phyloP scores from a whole-genome alignment of 2,888 invertebrate genomes.

The Palloptera scutellata region DNA sequence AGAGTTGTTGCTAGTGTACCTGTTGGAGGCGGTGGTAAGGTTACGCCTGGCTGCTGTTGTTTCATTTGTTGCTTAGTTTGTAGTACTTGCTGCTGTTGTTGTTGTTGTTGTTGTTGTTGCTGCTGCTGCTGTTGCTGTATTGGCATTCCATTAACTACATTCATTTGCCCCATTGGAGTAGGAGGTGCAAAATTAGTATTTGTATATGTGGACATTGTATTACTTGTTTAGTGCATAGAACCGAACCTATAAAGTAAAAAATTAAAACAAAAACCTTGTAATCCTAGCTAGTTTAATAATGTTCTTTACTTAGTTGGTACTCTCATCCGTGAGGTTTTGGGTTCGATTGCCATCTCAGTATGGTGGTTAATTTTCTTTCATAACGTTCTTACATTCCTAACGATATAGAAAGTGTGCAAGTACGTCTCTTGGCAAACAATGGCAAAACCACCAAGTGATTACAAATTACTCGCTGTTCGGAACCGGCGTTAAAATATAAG shows the following conservation, averaged over 20 bases:
- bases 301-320: no score
- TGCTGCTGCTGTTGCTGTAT: constrained; percentile 32
- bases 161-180: constrained; percentile 40
- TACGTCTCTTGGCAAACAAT: no score
- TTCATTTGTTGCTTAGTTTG: constrained; percentile 40
- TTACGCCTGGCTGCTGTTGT: constrained; percentile 37
- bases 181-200: constrained; percentile 45
- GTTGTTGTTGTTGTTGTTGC: constrained; percentile 38
- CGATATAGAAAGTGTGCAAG: no score
- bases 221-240: constrained; percentile 21
- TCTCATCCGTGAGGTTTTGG: no score
- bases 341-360: no score
- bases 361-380: no score
- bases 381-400: no score
- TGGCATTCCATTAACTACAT: constrained; percentile 50
- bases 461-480: no score
- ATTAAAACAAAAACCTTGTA: constrained; percentile 1
- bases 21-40: constrained; percentile 27
- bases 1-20: constrained; percentile 24
- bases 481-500: no score
- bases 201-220: constrained; percentile 46
- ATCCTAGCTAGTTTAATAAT: no score
- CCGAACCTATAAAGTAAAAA: constrained; percentile 13
- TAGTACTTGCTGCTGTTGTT: constrained; percentile 33
- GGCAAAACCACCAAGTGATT: no score